A percentile compares a stretch with the other conserved stretches of the same genome.
Evolutionary conservation across 2,888 invertebrate genomes (phyloP).

Genomic region (Anthophora plumipes): DNA sequence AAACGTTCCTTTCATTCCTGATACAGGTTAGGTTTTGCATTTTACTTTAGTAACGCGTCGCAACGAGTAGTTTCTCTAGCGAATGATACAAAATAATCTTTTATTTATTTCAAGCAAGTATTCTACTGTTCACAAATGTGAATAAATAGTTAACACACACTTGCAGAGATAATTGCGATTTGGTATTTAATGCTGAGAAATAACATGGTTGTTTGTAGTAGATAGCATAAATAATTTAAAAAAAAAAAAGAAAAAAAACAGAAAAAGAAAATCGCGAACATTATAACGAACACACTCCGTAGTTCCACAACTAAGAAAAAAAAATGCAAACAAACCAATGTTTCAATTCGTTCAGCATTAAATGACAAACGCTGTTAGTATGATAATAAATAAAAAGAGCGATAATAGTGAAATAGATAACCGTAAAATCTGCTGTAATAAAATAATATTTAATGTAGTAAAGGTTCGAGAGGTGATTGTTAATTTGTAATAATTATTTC

Average conservation of each 20-base stretch:
- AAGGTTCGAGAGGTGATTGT: conserved; percentile 77
- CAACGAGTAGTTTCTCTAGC: conserved; percentile 60
- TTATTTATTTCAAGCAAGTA: conserved; percentile 68
- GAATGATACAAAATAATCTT: conserved; percentile 48
- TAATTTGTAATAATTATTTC: conserved; percentile 80
- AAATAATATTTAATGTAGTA: conserved; percentile 76
- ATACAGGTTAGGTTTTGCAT: conserved; percentile 51
- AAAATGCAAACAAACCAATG: not conserved
- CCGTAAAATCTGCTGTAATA: conserved; percentile 70
- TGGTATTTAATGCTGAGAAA: conserved; percentile 67
- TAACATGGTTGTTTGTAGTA: conserved; percentile 26
- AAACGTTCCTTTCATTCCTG: conserved; percentile 68
- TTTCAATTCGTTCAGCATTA: conserved; percentile 53
- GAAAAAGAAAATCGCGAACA: not conserved
- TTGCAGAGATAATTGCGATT: conserved; percentile 62
- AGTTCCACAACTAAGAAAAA: not conserved
- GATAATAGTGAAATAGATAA: conserved; percentile 63
- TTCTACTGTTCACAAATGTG: conserved; percentile 64
- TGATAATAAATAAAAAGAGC: conserved; percentile 57
- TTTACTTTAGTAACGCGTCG: conserved; percentile 48
- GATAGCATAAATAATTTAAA: conserved; percentile 31
- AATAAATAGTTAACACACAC: conserved; percentile 53
- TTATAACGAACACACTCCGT: not conserved
- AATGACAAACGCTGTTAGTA: conserved; percentile 62
- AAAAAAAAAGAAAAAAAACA: not conserved